Evolutionary conservation across 2,888 invertebrate species (phyloP).

Genomic region (Caenorhabditis afra): DNA sequence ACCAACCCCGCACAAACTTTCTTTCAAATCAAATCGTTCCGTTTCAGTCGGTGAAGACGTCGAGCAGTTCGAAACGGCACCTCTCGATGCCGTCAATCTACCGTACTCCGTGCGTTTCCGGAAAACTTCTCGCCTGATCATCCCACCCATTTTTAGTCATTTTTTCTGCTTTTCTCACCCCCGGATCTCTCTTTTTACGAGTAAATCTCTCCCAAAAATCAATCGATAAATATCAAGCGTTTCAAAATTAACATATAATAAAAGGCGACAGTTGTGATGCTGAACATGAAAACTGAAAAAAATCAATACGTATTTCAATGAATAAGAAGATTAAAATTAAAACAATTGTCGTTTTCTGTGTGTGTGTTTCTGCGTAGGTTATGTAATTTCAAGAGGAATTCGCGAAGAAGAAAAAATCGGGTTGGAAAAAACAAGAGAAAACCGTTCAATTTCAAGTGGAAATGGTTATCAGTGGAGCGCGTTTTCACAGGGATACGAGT

Average conservation of each 20-base stretch:
- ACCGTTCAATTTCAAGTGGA: neutral
- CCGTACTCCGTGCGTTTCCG: conserved; percentile 52
- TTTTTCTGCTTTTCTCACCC: neutral
- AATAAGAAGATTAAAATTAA: no score
- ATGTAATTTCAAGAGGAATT: no score
- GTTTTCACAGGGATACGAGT: conserved; percentile 1
- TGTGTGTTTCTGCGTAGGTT: no score
- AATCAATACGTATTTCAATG: no score
- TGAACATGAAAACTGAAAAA: no score
- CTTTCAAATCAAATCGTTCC: neutral
- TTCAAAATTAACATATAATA: no score
- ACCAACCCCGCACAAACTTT: neutral
- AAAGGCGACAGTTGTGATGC: no score
- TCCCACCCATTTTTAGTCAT: neutral
- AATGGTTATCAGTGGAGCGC: neutral
- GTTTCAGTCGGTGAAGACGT: conserved; percentile 12
- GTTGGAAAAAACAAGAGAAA: no score
- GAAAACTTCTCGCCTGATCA: conserved; percentile 47
- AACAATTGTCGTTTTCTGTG: no score
- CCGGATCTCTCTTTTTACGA: neutral
- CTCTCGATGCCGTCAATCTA: conserved; percentile 54
- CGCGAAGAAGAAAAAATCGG: no score
- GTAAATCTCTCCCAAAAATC: neutral
- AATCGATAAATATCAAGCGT: neutral
- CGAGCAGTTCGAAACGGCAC: conserved; percentile 23